Base-by-base conservation (phyloP, 2,797 vertebrate species). In the Acanthiza pusilla region DNA sequence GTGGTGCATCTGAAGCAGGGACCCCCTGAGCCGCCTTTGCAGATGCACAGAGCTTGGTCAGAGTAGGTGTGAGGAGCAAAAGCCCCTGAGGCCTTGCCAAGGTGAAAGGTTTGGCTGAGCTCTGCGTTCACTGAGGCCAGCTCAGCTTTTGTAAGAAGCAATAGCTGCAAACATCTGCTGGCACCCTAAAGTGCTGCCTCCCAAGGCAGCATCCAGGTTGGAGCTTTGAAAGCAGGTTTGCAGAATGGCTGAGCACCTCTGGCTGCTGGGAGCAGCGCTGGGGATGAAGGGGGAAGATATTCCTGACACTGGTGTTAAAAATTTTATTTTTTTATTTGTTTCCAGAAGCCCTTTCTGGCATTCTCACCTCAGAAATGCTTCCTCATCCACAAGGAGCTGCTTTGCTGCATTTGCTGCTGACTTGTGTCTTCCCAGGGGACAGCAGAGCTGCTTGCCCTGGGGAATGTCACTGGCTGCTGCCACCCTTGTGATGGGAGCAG, bases 41-140 rank as follows among this genome's bases (percentile, higher is more conserved):
- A 88, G 40, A 15, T 40, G 9, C 70, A 62, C 9, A 47, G 38
- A 88, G 20, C 93, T 84, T 2, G 2, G 20, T 3, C 6, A 26
- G 27, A 23, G 55, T 10, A 32, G 18, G 8, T 60, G 50, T 14
- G 16, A 91, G 71, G 85, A 92, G 48, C 22, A 82, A 60, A 89
- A 96, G 9, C 82, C 54, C 10, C 16, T 20, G 2, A 67, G 79
- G 48, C 85, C 96, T 83, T 97, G 95, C 3, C 42, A 94, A 72
- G 91, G 91, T 97, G 65, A 91, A 95, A 89, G 58, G 7, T 30
- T 88, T 21, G 2, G 10, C 15, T 67, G 30, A 27, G 34, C 7
- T 21, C 43, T 43, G 14, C 1, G 0, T 40, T 73, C 1, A 1
- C 50, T 65, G 48, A 63, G 19, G 32, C 22, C 34, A 48, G 3